phyloP scores from a whole-genome alignment of 2,113 vertebrate species.

The Sphaerodactylus townsendi region DNA sequence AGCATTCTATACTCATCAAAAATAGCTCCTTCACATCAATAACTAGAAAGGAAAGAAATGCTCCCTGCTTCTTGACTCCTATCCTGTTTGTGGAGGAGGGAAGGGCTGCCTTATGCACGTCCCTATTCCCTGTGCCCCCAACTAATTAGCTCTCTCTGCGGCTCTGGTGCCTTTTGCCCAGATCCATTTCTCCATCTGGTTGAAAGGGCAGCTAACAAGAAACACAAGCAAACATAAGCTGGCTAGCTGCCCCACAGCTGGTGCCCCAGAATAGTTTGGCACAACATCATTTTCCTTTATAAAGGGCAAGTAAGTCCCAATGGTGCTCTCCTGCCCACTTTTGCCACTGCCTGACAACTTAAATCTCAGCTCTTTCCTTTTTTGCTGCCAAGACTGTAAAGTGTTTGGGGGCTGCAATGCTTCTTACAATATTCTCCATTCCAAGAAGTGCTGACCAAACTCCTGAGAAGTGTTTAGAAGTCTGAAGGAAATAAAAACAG shows the following conservation, averaged over 20 bases:
- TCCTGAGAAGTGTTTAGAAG: background rate
- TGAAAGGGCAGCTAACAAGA: conserved; percentile 24
- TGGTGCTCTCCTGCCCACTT: background rate
- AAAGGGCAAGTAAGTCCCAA: conserved; percentile 31
- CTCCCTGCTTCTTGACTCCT: background rate
- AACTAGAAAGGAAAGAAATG: background rate
- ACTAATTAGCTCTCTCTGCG: background rate
- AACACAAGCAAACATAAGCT: conserved; percentile 22
- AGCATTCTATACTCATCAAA: background rate
- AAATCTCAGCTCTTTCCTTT: background rate
- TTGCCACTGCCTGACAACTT: background rate
- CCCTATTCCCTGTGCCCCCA: background rate
- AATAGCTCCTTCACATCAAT: background rate
- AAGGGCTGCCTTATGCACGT: background rate
- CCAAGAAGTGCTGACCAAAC: background rate
- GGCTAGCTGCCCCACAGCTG: conserved; percentile 34
- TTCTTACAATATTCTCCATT: background rate
- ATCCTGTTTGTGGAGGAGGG: background rate
- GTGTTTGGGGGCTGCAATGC: background rate
- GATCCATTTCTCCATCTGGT: conserved; percentile 13
- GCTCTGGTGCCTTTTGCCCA: background rate
- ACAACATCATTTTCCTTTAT: background rate
- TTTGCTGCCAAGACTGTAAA: background rate
- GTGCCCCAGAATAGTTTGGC: background rate
- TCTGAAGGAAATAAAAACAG: background rate